phyloP scores from a whole-genome alignment of 2,888 invertebrate species.

The Hypomecis punctinalis region DNA sequence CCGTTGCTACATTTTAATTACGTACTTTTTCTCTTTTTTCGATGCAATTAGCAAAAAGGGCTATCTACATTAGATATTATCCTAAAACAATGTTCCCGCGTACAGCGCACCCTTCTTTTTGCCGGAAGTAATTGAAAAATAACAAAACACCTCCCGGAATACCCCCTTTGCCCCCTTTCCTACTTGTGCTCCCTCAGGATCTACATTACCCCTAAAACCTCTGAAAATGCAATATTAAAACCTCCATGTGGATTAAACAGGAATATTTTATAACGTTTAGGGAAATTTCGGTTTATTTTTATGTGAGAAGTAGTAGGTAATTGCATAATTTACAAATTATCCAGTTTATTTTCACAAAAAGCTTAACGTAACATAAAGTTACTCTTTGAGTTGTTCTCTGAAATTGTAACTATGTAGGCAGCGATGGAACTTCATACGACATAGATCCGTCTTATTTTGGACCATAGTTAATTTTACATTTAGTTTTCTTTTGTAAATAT shows the following conservation, averaged over 20 bases:
- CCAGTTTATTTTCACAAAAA: too few relatives aligned
- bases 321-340: not conserved
- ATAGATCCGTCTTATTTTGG: too few relatives aligned
- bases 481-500: too few relatives aligned
- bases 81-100: conserved; percentile 25
- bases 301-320: not conserved
- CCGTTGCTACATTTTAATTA: too few relatives aligned
- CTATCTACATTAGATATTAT: conserved; percentile 12
- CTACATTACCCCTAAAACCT: conserved; percentile 23
- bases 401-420: too few relatives aligned
- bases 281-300: conserved; percentile 23
- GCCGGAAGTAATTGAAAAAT: conserved; percentile 30
- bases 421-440: too few relatives aligned
- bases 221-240: conserved; percentile 28
- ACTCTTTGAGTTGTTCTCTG: too few relatives aligned
- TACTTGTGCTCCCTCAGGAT: conserved; percentile 15
- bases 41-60: conserved; percentile 19
- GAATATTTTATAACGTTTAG: conserved; percentile 38
- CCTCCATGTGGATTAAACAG: conserved; percentile 27
- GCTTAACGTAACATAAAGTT: too few relatives aligned
- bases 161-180: conserved; percentile 2
- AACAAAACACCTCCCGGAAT: conserved; percentile 23
- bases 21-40: not conserved
- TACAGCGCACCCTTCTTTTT: conserved; percentile 6
- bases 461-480: too few relatives aligned